Percentiles rank a stretch among this genome's conserved stretches.
These are phyloP conservation scores for Meteorus colon DNA, from an alignment of 2,888 invertebrate genomes.

Conservation along the genomic window DNA sequence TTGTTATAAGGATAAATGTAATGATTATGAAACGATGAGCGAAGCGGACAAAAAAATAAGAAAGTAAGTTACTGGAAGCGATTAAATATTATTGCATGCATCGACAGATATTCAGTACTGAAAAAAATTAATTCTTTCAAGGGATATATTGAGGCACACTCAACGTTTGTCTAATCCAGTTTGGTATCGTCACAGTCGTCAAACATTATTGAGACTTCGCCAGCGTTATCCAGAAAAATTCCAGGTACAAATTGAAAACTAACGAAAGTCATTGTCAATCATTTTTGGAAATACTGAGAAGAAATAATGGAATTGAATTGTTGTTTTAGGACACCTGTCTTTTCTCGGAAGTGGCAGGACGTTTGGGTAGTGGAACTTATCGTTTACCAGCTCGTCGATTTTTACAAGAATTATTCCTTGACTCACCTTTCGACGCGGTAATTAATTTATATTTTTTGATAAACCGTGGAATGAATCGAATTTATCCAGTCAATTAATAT, in stretches of 20 bases:
- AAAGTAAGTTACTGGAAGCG: slow-evolving; percentile 54
- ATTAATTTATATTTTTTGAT: slow-evolving; percentile 49
- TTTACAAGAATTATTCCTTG: slow-evolving; percentile 94
- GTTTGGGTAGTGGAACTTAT: slow-evolving; percentile 86
- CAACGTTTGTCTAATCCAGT: slow-evolving; percentile 87
- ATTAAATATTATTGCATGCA: not conserved
- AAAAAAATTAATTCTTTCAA: slow-evolving; percentile 46
- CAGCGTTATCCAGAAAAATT: slow-evolving; percentile 83
- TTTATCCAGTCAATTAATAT: not conserved
- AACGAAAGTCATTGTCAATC: slow-evolving; percentile 25
- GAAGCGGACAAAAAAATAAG: slow-evolving; percentile 61
- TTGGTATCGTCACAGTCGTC: slow-evolving; percentile 86
- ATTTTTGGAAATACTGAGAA: not conserved
- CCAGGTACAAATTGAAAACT: slow-evolving; percentile 65
- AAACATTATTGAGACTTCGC: slow-evolving; percentile 84
- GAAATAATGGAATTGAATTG: slow-evolving; percentile 22
- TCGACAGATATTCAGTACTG: not conserved
- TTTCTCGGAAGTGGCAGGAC: slow-evolving; percentile 91
- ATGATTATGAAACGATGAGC: slow-evolving; percentile 52
- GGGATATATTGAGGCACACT: slow-evolving; percentile 80
- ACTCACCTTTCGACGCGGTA: slow-evolving; percentile 82
- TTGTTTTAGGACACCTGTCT: slow-evolving; percentile 85
- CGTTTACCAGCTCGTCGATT: slow-evolving; percentile 89
- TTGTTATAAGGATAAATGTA: slow-evolving; percentile 60
- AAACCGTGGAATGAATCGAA: not conserved